phyloP scores from a whole-genome alignment of 1,140 invertebrate species.

The Caenorhabditis brenneri region DNA sequence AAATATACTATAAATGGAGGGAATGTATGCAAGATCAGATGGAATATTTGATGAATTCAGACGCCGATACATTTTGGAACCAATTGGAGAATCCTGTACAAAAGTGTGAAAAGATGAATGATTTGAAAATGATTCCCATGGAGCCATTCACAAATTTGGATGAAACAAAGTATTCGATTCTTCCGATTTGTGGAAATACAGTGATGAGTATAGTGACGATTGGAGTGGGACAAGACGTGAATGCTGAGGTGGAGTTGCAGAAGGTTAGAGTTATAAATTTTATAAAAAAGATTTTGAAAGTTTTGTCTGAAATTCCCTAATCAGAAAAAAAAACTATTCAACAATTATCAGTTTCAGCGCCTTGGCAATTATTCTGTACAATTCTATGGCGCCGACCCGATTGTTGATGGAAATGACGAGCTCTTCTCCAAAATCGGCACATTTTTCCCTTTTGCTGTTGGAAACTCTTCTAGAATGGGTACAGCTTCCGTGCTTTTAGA shows the following conservation, averaged over 20 bases:
- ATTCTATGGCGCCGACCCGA: slow-evolving; percentile 8
- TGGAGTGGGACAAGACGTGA: slow-evolving; percentile 31
- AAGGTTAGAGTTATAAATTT: not conserved
- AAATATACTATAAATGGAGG: not conserved
- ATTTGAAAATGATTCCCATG: not conserved
- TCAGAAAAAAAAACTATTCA: not conserved
- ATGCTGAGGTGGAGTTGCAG: not conserved
- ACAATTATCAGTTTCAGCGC: not conserved
- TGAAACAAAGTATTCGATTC: not conserved
- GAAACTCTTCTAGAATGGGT: not conserved
- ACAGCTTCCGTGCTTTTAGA: not conserved
- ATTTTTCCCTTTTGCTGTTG: slow-evolving; percentile 23
- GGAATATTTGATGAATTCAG: not conserved
- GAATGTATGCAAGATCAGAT: not conserved
- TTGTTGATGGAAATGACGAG: slow-evolving; percentile 3
- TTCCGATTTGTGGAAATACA: not conserved
- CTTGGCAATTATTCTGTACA: not conserved
- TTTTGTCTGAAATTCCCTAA: not conserved
- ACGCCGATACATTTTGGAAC: not conserved
- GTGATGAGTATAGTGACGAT: slow-evolving; percentile 5
- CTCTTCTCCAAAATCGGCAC: slow-evolving; percentile 6
- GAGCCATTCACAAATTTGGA: not conserved
- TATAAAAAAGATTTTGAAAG: not conserved
- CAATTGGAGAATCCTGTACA: not conserved
- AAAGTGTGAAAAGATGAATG: not conserved